Base-by-base conservation (phyloP, 2,888 invertebrate genomes). In the Acanthacorydalis orientalis region DNA sequence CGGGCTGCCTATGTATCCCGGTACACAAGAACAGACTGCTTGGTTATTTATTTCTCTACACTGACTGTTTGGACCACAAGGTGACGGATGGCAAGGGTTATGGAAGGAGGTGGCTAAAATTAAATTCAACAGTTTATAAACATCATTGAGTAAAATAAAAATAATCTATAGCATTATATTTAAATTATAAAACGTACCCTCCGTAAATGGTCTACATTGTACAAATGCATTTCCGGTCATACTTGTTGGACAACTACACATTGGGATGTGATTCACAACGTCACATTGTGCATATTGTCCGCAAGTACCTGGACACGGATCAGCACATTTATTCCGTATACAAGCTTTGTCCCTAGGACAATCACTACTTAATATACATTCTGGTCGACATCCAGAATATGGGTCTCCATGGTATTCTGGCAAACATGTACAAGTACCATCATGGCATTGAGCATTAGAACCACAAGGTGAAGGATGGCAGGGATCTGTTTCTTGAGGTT, bases 231-330 rank as follows among this genome's bases (percentile, higher is more conserved):
- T 80, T 53, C 83, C 85, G 49, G 75, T 69, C 67, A 75, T 78
- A 47, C 75, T 74, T 44, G 69, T 65, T 12, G 67, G 60, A 51
- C 75, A 76, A 39, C 68, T 70, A 53, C 80, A 80, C 37, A 72
- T 70, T 1, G 78, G 77, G 48, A 74, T 68, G 52, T 77, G 88
- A 57, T 87, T 86, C 47, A 83, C 76, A 12, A 84, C 83, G 57
- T 80, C 78, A 59, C 89, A 89, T 48, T 79, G 70, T 1, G 88
- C 82, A 59, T 79, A 80, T 46, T 73, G 65, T 9, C 85, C 89
- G 59, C 89, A 90, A 56, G 80, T 80, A 52, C 82, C 82, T n/a
- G 77, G 76, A 56, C 90, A 90, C 6, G 90, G 89, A 65, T 90
- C 78, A n/a, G 74, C 66, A 59, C 91, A 91, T 65, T 86, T 86